A percentile compares a stretch with the other conserved stretches of the same genome.
phyloP scores from a whole-genome alignment of 2,113 vertebrate species.

The Vicugna pacos region DNA sequence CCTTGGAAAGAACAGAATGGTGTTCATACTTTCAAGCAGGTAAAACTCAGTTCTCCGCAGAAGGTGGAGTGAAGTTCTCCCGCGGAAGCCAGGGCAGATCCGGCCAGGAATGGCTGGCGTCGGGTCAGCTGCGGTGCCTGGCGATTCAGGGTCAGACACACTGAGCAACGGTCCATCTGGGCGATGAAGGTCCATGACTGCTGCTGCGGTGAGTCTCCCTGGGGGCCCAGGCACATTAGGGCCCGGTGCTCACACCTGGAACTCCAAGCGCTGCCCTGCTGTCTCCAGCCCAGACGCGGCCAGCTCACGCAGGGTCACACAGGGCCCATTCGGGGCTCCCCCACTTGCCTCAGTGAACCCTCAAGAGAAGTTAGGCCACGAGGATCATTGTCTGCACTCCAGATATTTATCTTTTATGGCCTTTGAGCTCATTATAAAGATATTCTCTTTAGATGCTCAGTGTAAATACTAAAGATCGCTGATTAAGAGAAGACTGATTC shows the following conservation, averaged over 20 bases:
- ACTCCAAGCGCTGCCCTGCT: not conserved
- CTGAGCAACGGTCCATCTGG: not conserved
- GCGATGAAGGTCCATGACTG: not conserved
- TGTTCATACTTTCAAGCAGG: not conserved
- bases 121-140: too few relatives aligned
- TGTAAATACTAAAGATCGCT: too few relatives aligned
- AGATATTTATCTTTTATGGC: not conserved
- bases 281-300: not conserved
- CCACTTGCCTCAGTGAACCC: not conserved
- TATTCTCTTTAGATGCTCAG: too few relatives aligned
- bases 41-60: not conserved
- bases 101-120: not conserved
- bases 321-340: not conserved
- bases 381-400: not conserved
- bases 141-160: too few relatives aligned
- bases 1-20: too few relatives aligned
- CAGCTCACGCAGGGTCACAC: too few relatives aligned
- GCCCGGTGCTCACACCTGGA: not conserved
- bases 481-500: not conserved
- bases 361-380: too few relatives aligned
- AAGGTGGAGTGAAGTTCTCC: not conserved
- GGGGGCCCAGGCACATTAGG: not conserved
- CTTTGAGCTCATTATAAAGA: not conserved
- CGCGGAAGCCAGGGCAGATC: not conserved
- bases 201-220: fast-evolving